Conservation (phyloP, 2,888 invertebrate genomes). For the Drosophila fulvimacula region DNA sequence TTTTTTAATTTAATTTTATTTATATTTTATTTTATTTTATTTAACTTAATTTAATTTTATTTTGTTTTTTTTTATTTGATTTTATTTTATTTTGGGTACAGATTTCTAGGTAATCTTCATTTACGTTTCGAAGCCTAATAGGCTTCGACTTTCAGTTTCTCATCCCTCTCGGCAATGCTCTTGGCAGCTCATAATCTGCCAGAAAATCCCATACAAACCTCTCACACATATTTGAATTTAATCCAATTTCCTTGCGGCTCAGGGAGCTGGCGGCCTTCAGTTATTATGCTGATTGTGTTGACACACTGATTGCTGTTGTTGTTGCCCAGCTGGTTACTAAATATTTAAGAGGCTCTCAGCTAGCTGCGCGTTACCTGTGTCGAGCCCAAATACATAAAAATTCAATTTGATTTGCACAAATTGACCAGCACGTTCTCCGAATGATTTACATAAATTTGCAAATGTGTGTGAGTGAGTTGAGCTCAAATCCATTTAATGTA, state of each 20-base stretch:
- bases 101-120: background rate
- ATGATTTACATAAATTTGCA: constrained; percentile 15
- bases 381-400: constrained; percentile 53
- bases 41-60: no score
- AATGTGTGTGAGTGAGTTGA: background rate
- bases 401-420: constrained; percentile 48
- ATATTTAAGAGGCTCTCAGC: constrained; percentile 57
- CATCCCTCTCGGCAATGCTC: constrained; percentile 14
- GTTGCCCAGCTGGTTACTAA: constrained; percentile 43
- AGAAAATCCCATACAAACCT: constrained; percentile 21
- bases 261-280: constrained; percentile 33
- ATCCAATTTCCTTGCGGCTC: constrained; percentile 69
- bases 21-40: no score
- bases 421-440: constrained; percentile 37
- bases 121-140: background rate
- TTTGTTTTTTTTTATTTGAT: no score
- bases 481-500: constrained; percentile 10
- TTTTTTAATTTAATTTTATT: no score
- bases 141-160: constrained; percentile 33
- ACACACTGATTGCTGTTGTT: constrained; percentile 62
- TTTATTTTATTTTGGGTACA: no score
- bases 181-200: constrained; percentile 25
- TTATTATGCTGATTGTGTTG: constrained; percentile 75
- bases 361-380: constrained; percentile 7
- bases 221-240: constrained; percentile 63